Conservation (phyloP, 2,888 invertebrate genomes). For the Sesia apiformis region DNA sequence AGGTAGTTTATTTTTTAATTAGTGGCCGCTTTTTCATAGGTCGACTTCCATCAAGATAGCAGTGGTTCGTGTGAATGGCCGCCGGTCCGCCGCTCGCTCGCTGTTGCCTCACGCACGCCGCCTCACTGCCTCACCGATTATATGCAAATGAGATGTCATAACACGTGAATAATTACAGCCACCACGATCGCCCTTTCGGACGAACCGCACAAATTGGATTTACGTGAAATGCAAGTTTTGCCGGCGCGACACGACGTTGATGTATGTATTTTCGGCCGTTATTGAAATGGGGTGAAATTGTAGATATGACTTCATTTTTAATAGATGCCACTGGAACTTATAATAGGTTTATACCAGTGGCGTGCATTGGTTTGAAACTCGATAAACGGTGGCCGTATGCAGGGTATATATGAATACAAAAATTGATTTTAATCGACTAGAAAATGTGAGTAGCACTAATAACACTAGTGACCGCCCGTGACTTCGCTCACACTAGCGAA, state of each 20-base stretch:
- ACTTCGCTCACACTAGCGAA: too few species aligned
- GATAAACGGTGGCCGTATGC: too few species aligned
- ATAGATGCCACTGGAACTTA: too few species aligned
- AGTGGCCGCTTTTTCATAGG: constrained; percentile 70
- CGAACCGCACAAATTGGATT: constrained; percentile 66
- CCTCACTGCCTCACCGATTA: constrained; percentile 60
- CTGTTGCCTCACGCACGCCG: constrained; percentile 60
- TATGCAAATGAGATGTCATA: constrained; percentile 74
- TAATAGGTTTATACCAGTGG: too few species aligned
- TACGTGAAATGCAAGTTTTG: constrained; percentile 66
- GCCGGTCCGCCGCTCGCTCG: constrained; percentile 56
- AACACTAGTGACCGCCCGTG: too few species aligned
- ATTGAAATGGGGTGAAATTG: too few species aligned
- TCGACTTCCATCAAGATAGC: constrained; percentile 64
- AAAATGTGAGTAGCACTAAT: too few species aligned
- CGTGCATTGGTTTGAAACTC: too few species aligned
- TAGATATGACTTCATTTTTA: too few species aligned
- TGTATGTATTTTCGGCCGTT: constrained; percentile 28
- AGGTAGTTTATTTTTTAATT: constrained; percentile 71
- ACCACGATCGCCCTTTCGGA: constrained; percentile 67
- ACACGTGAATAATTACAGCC: constrained; percentile 72
- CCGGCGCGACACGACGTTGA: constrained; percentile 41
- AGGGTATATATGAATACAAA: too few species aligned
- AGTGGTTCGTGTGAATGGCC: constrained; percentile 69
- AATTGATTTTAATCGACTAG: too few species aligned